Conservation (phyloP, 2,113 vertebrate genomes). For the Pluvialis apricaria region DNA sequence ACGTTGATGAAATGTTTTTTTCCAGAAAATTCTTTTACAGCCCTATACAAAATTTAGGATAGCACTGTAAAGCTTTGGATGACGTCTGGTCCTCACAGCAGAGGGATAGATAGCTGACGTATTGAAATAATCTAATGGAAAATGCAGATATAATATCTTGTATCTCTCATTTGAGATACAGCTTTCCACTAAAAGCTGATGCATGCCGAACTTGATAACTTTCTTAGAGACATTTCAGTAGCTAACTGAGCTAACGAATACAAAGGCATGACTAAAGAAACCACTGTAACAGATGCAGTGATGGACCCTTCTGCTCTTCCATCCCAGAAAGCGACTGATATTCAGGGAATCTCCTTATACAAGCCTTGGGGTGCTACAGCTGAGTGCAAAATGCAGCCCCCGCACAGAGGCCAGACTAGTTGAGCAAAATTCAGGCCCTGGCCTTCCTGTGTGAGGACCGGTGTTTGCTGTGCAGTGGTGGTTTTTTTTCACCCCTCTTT, state of each 20-base stretch:
- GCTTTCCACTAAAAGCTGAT: background rate
- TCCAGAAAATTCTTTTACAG: background rate
- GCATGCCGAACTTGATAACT: background rate
- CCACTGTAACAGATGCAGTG: background rate
- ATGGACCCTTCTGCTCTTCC: background rate
- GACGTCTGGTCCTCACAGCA: background rate
- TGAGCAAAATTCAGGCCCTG: background rate
- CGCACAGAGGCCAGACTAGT: background rate
- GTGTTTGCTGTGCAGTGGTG: background rate
- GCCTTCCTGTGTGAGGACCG: constrained; percentile 24
- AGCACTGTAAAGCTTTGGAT: background rate
- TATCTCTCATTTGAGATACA: background rate
- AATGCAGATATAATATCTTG: background rate
- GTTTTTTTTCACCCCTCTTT: background rate
- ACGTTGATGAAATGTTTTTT: background rate
- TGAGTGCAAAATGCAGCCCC: background rate
- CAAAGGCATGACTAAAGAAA: background rate
- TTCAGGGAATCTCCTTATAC: background rate
- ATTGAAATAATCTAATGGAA: background rate
- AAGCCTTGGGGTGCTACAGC: background rate
- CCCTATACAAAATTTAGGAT: background rate
- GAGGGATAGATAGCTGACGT: background rate
- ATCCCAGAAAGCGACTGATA: background rate
- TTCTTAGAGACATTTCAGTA: background rate
- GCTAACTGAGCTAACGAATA: background rate